These are phyloP conservation scores for Cataglyphis rosenhaueri DNA, from an alignment of 2,888 invertebrate species.

Conservation along the genomic window DNA sequence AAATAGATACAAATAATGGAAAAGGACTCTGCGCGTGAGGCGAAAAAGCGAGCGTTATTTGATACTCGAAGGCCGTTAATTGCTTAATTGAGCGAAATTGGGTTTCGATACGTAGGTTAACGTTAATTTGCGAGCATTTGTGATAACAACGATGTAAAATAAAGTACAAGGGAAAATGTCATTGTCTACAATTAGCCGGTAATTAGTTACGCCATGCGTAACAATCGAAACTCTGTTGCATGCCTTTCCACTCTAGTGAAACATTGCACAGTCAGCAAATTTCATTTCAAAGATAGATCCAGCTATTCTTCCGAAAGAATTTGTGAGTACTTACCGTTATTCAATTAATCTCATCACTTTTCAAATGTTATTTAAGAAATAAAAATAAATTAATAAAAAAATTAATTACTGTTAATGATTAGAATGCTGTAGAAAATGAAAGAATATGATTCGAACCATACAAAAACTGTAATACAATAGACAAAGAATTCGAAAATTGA, in stretches of 20 bases:
- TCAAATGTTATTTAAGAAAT: not conserved
- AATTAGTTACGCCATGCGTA: constrained; percentile 54
- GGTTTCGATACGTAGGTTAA: constrained; percentile 54
- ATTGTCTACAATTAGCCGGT: constrained; percentile 53
- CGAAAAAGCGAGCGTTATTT: constrained; percentile 54
- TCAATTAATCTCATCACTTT: not conserved
- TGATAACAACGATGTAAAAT: constrained; percentile 49
- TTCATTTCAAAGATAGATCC: constrained; percentile 41
- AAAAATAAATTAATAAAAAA: not conserved
- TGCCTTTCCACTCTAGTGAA: constrained; percentile 23
- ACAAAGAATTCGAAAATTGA: not conserved
- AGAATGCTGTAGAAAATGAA: not conserved
- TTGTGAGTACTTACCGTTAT: not conserved
- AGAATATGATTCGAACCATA: not conserved
- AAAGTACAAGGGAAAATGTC: constrained; percentile 52
- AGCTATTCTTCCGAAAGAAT: constrained; percentile 19
- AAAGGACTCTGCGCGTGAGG: constrained; percentile 28
- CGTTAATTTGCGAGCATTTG: constrained; percentile 53
- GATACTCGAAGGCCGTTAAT: constrained; percentile 51
- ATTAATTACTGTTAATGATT: not conserved
- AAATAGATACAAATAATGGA: constrained; percentile 36
- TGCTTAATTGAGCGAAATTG: constrained; percentile 57
- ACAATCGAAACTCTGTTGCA: constrained; percentile 45
- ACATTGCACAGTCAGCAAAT: constrained; percentile 23
- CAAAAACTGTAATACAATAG: not conserved